Evolutionary conservation across 2,888 invertebrate genomes (phyloP), one percentile per base, ranked within the genome.

Genomic region (Sinopyrophorus schimmeli): DNA sequence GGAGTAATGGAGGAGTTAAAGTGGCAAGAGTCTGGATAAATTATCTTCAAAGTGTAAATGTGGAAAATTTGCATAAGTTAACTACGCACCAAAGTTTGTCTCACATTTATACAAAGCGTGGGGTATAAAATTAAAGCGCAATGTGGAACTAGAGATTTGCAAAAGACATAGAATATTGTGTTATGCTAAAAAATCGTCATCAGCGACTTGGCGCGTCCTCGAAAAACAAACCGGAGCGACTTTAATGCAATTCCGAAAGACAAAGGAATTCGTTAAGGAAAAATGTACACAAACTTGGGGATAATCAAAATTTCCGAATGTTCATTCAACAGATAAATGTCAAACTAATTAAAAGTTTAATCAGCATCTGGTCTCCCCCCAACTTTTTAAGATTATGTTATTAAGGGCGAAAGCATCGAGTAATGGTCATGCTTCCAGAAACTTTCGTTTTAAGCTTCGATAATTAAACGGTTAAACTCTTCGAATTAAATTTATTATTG

Each of bases 41-140:
- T 63, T 63, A 61, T 61, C 52, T 58, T 55, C 53, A 58, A 61
- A 59, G 62, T 60, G 60, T 61, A 62, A 62, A 61, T 62, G 62
- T 52, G 54, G 57, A 50, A 55, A 58, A 62, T 62, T 62, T 62
- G 58, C 62, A 62, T 58, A 54, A 54, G 53, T 48, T 58, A 57
- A 54, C 54, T 50, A 54, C 54, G 54, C 54, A 57, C 57, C 46
- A 46, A 53, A 57, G 54, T 54, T 53, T 49, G 47, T 43, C 49
- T 47, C 49, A 23, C 40, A 52, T 52, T 39, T 50, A 50, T 40
- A 39, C 47, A 42, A 46, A 47, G 47, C 40, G 35, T 38, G 18
- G 37, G 24, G 41, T 41, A 35, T 47, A 28, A 47, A 47, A 40
- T 46, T 32, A 47, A 47, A 40, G 34, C 41, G 24, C 35, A 30